phyloP scores from a whole-genome alignment of 2,113 vertebrate genomes.

The Sakesphorus luctuosus region DNA sequence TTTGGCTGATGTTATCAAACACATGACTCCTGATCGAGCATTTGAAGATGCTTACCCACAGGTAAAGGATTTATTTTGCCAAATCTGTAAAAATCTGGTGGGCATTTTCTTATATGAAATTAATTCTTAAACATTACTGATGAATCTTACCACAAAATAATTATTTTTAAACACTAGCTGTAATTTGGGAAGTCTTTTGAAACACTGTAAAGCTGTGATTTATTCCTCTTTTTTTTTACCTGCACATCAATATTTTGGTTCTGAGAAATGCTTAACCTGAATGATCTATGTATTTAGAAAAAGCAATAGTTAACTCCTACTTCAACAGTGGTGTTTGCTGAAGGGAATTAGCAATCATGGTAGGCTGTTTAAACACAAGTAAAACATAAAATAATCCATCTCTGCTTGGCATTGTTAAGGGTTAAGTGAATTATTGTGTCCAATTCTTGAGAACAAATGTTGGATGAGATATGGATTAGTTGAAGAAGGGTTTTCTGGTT shows the following conservation, averaged over 20 bases:
- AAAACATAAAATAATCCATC: not conserved
- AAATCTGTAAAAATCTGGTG: not conserved
- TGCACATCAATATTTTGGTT: not conserved
- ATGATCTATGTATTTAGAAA: not conserved
- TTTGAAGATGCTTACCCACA: conserved; percentile 96
- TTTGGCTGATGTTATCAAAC: conserved; percentile 94
- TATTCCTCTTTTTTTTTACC: not conserved
- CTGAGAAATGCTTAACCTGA: not conserved
- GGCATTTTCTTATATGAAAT: not conserved
- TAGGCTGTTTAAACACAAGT: not conserved
- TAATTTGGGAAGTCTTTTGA: not conserved
- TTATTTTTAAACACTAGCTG: not conserved
- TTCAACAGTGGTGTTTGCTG: not conserved
- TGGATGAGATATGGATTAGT: not conserved
- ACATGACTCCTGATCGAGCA: conserved; percentile 96
- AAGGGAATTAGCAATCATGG: not conserved
- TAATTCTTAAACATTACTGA: not conserved
- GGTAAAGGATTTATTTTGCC: conserved; percentile 72
- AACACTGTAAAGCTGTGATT: not conserved
- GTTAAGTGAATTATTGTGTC: not conserved
- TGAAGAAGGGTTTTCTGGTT: not conserved
- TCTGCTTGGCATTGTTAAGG: not conserved
- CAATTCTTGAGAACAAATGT: not conserved
- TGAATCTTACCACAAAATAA: not conserved
- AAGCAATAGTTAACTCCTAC: not conserved